Base-by-base conservation (phyloP, 2,797 vertebrate genomes). In the Cetoscarus ocellatus region DNA sequence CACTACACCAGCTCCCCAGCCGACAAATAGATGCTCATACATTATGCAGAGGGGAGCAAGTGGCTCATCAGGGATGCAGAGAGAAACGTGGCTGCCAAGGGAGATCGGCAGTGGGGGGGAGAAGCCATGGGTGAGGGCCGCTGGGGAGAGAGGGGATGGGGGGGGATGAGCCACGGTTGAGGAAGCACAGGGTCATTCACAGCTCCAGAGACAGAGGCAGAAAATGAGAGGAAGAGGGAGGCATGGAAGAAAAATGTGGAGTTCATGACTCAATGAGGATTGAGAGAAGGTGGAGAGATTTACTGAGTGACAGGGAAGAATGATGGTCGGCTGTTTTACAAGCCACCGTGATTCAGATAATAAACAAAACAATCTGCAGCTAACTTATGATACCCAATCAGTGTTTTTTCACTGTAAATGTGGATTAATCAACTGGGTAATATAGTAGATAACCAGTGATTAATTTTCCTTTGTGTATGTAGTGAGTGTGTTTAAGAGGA, bases 21-120 rank as follows among this genome's bases (percentile, higher is more conserved):
- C 70, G 62, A 82, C 75, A 79, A 83, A 83, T 71, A 54, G 80
- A 84, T 40, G 3, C 74, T 83, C 70, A 87, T 89, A 14, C 80
- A 91, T 90, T 65, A 92, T 91, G 83, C 79, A 89, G 73, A 51
- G 83, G 76, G 61, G 64, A 80, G 79, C 74, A 77, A 91, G 84
- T 79, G 80, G 83, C 82, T 90, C 84, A 88, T 89, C 84, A 56
- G 58, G 62, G 79, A 91, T 82, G 77, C 80, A 70, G 73, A 87
- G 85, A 81, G 82, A 88, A 90, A 88, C 74, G 74, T 82, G 84
- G 86, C 86, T 84, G 79, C 68, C 80, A 73, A 73, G 70, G 79
- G 73, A 67, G 75, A 73, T 40, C 67, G 48, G 74, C 59, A 67
- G 69, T 69, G 75, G 79, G 84, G 75, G 79, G 84, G 82, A 74